These are phyloP conservation scores for Reinhardtius hippoglossoides DNA, from an alignment of 2,113 vertebrate species.

Conservation along the genomic window DNA sequence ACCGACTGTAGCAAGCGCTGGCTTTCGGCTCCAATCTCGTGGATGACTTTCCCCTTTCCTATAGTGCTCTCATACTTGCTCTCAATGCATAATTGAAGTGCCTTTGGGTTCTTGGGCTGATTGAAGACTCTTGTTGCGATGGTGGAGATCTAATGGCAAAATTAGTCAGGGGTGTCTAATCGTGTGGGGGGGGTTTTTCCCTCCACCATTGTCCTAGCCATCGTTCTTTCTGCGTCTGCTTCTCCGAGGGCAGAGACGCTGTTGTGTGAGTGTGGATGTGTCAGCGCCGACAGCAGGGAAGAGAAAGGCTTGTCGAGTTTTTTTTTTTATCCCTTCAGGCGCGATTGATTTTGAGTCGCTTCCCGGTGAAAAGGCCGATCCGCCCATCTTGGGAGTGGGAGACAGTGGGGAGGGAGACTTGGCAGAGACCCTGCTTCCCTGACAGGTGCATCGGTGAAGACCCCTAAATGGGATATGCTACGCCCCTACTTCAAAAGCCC, in stretches of 20 bases:
- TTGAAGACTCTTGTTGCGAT: constrained; percentile 70
- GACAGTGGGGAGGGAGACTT: background rate
- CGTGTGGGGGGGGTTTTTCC: too few species aligned
- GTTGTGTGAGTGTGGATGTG: constrained; percentile 57
- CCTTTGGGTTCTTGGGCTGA: constrained; percentile 59
- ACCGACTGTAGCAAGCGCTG: constrained; percentile 33
- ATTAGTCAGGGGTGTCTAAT: constrained; percentile 63
- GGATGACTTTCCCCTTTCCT: constrained; percentile 37
- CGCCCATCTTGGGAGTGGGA: constrained; percentile 27
- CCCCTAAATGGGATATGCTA: constrained; percentile 33
- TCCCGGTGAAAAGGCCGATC: constrained; percentile 55
- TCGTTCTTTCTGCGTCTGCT: constrained; percentile 20
- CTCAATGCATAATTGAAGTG: constrained; percentile 75
- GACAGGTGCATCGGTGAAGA: constrained; percentile 45
- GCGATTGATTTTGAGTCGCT: constrained; percentile 76
- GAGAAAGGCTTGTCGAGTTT: constrained; percentile 57
- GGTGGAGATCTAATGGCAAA: constrained; percentile 57
- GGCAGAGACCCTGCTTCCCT: constrained; percentile 7
- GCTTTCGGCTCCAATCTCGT: constrained; percentile 42
- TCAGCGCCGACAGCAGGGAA: constrained; percentile 47
- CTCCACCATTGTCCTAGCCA: constrained; percentile 20
- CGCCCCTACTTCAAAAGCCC: background rate
- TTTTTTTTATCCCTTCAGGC: constrained; percentile 64
- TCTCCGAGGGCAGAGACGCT: constrained; percentile 27
- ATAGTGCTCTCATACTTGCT: constrained; percentile 52